Evolutionary conservation across 2,797 vertebrate genomes (phyloP).

Genomic region (Thalassophryne amazonica): DNA sequence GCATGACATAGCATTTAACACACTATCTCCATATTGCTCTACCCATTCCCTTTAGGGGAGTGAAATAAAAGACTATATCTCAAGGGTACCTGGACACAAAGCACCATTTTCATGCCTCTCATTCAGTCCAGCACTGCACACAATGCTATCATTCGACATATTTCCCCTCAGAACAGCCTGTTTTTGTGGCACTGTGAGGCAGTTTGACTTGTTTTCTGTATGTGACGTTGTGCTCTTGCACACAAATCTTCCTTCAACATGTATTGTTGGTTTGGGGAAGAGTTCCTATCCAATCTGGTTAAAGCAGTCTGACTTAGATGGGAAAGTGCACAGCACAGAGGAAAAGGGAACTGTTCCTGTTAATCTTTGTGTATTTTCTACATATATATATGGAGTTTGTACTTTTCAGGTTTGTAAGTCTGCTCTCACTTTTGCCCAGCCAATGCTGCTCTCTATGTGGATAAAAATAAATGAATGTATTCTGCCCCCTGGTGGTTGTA

Average conservation of each 20-base stretch:
- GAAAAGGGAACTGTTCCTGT: neutral
- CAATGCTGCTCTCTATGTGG: neutral
- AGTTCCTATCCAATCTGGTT: conserved; percentile 6
- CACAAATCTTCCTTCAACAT: conserved; percentile 8
- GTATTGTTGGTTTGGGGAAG: conserved; percentile 29
- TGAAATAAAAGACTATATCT: conserved; percentile 42
- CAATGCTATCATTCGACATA: conserved; percentile 53
- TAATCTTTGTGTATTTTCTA: neutral
- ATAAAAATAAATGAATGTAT: conserved; percentile 10
- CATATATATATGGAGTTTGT: neutral
- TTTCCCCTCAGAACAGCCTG: conserved; percentile 39
- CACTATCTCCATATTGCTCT: conserved; percentile 26
- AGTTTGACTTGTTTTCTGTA: conserved; percentile 17
- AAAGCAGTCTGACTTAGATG: neutral
- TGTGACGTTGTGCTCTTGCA: conserved; percentile 26
- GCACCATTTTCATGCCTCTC: conserved; percentile 40
- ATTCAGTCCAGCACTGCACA: conserved; percentile 44
- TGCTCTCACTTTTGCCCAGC: neutral
- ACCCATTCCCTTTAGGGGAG: conserved; percentile 23
- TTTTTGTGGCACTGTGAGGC: conserved; percentile 8
- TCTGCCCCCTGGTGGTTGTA: conserved; percentile 62
- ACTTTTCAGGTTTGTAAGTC: neutral
- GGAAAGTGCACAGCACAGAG: neutral
- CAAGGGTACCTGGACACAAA: conserved; percentile 51
- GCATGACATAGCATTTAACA: conserved; percentile 32